Evolutionary conservation across 2,888 invertebrate species (phyloP).

Genomic region (Mythimna ferrago): DNA sequence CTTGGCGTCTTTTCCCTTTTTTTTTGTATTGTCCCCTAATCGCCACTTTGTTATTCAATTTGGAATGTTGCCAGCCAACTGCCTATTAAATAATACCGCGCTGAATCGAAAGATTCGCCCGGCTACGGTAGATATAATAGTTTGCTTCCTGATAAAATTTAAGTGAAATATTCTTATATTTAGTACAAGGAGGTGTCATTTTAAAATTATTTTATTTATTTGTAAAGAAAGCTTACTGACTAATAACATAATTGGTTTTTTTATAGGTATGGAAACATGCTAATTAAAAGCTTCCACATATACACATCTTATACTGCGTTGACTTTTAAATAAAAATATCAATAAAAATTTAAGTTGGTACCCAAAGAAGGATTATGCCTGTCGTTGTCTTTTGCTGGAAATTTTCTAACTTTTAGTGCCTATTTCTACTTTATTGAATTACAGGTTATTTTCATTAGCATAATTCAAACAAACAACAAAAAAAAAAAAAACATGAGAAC

Average conservation of each 20-base stretch:
- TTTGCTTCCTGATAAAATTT: constrained; percentile 43
- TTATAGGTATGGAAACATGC: no score
- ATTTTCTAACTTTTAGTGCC: neutral
- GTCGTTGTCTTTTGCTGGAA: neutral
- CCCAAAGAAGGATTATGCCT: no score
- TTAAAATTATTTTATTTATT: no score
- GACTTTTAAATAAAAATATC: no score
- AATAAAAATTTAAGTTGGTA: no score
- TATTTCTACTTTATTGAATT: neutral
- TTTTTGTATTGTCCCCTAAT: constrained; percentile 78
- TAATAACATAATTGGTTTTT: no score
- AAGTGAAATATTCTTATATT: constrained; percentile 31
- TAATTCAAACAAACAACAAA: no score
- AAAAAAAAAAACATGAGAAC: no score
- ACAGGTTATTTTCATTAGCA: no score
- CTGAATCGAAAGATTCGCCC: constrained; percentile 59
- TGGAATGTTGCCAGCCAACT: constrained; percentile 78
- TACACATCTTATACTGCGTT: no score
- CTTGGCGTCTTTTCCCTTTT: constrained; percentile 68
- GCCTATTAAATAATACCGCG: constrained; percentile 76
- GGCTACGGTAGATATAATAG: constrained; percentile 41
- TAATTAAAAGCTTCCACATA: no score
- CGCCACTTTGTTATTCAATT: constrained; percentile 85
- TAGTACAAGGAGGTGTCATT: neutral
- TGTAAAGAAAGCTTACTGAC: no score